A percentile compares a stretch with the other conserved stretches of the same genome.
phyloP scores from a whole-genome alignment of 2,888 invertebrate species.

The Ischnura elegans region DNA sequence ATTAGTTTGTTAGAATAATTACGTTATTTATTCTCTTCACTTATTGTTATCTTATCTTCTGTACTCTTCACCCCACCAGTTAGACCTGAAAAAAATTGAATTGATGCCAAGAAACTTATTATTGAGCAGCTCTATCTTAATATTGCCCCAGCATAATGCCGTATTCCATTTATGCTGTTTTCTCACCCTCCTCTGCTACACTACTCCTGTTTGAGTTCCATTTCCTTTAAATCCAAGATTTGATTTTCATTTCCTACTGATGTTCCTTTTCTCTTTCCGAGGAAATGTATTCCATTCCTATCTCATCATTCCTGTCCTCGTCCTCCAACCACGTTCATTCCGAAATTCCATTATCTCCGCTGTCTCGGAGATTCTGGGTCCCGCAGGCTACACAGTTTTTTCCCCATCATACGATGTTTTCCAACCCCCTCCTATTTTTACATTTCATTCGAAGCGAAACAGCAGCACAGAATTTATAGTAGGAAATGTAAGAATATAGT shows the following conservation, averaged over 20 bases:
- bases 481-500: too few species aligned
- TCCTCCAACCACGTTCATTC: neutral
- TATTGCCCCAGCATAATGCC: too few species aligned
- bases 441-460: neutral
- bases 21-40: too few species aligned
- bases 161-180: too few species aligned
- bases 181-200: neutral
- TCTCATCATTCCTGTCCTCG: neutral
- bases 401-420: neutral
- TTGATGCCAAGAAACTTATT: too few species aligned
- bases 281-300: neutral
- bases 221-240: neutral
- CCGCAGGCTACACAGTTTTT: neutral
- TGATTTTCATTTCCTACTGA: neutral
- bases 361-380: neutral
- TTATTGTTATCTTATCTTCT: too few species aligned
- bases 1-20: too few species aligned
- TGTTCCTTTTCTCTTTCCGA: neutral
- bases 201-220: neutral
- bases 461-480: too few species aligned
- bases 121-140: too few species aligned
- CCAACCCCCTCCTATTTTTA: neutral
- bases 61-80: too few species aligned
- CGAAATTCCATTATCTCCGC: neutral
- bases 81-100: too few species aligned